Percentiles rank a stretch among this genome's conserved stretches.
Conservation (phyloP, 2,113 vertebrate genomes). For the Fulmarus glacialis region DNA sequence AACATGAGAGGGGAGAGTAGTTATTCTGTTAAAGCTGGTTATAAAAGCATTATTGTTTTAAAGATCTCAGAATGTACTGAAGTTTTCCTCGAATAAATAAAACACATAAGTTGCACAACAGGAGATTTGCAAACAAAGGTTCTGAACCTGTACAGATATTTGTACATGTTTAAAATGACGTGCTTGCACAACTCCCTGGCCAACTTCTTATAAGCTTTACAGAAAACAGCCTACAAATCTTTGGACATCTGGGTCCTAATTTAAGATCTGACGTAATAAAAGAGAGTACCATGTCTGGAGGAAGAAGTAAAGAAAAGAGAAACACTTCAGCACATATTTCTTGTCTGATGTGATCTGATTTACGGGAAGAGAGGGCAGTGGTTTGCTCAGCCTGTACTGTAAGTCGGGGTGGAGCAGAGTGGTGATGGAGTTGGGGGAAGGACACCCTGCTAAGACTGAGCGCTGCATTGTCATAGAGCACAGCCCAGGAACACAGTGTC, state of each 20-base stretch:
- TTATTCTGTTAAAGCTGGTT: not conserved
- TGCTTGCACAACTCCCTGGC: not conserved
- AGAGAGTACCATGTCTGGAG: not conserved
- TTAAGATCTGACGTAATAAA: not conserved
- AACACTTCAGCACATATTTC: not conserved
- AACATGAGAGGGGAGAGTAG: not conserved
- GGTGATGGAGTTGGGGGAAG: accelerated
- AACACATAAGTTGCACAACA: not conserved
- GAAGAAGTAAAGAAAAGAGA: not conserved
- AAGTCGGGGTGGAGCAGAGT: not conserved
- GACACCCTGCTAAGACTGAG: not conserved
- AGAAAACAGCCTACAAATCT: not conserved
- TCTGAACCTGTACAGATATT: not conserved
- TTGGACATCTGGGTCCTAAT: not conserved
- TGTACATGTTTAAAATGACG: not conserved
- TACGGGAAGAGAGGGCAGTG: not conserved
- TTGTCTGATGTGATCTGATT: not conserved
- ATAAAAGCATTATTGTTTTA: not conserved
- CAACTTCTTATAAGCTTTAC: not conserved
- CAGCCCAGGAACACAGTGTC: not conserved
- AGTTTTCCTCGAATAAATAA: not conserved
- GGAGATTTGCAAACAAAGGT: not conserved
- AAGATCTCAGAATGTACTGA: not conserved
- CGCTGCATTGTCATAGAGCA: accelerated
- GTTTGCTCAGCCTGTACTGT: not conserved